Percentiles rank a stretch among this genome's conserved stretches.
These are phyloP conservation scores for Vireo griseus DNA, from an alignment of 2,797 vertebrate species.

Conservation along the genomic window DNA sequence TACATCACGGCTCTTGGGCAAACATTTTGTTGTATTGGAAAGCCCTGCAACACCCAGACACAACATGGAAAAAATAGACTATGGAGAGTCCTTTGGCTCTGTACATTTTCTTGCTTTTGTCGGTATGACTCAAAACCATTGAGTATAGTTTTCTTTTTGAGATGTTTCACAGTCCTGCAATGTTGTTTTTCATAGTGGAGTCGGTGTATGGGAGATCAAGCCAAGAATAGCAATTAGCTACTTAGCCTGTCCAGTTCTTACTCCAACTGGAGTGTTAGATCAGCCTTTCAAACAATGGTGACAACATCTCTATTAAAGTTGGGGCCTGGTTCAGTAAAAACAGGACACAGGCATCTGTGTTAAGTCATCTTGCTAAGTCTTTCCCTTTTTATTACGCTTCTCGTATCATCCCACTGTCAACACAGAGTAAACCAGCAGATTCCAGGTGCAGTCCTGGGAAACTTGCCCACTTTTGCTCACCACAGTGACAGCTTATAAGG, in stretches of 20 bases:
- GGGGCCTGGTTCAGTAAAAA: neutral
- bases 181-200: constrained; percentile 1
- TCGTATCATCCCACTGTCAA: neutral
- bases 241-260: constrained; percentile 53
- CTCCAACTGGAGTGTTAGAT: constrained; percentile 3
- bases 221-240: constrained; percentile 69
- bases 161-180: constrained; percentile 23
- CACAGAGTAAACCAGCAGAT: neutral
- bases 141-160: neutral
- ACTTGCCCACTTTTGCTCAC: neutral
- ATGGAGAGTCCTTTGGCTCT: neutral
- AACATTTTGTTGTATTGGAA: neutral
- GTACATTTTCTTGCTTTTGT: neutral
- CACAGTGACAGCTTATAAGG: neutral
- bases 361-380: neutral
- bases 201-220: neutral
- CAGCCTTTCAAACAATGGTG: constrained; percentile 38
- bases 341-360: neutral
- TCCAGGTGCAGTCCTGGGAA: neutral
- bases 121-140: neutral
- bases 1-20: neutral
- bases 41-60: neutral
- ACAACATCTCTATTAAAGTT: constrained; percentile 26
- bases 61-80: neutral
- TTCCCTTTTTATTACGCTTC: constrained; percentile 12